These are phyloP conservation scores for Bufotes viridis DNA, from an alignment of 2,797 vertebrate genomes.

Conservation along the genomic window DNA sequence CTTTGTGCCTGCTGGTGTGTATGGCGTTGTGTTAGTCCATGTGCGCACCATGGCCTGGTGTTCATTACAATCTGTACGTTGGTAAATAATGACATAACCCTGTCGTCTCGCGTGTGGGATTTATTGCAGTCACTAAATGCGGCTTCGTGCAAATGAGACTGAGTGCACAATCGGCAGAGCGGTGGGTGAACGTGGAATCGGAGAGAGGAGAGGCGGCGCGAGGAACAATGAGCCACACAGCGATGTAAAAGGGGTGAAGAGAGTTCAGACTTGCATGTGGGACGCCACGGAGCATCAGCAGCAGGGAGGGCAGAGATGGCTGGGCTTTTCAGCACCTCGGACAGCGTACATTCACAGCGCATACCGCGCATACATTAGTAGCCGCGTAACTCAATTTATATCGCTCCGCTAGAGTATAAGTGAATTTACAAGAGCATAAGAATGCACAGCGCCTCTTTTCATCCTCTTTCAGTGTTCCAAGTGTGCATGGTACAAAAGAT, in stretches of 20 bases:
- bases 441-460: neutral
- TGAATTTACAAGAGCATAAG: neutral
- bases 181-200: slow-evolving; percentile 9
- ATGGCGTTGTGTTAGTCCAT: neutral
- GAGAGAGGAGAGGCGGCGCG: neutral
- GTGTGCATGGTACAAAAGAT: neutral
- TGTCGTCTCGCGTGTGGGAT: slow-evolving; percentile 66
- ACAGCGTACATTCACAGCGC: neutral
- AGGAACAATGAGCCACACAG: neutral
- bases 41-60: neutral
- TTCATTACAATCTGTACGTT: slow-evolving; percentile 68
- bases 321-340: slow-evolving; percentile 46
- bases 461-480: neutral
- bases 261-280: slow-evolving; percentile 52
- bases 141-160: slow-evolving; percentile 70
- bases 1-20: neutral
- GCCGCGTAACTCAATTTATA: neutral
- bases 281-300: slow-evolving; percentile 52
- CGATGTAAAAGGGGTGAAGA: neutral
- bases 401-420: neutral
- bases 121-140: slow-evolving; percentile 70
- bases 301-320: neutral
- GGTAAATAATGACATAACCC: slow-evolving; percentile 71
- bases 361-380: neutral
- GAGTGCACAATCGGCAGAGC: slow-evolving; percentile 62